phyloP scores from a whole-genome alignment of 2,888 invertebrate species.

The Cynaeus angustus region DNA sequence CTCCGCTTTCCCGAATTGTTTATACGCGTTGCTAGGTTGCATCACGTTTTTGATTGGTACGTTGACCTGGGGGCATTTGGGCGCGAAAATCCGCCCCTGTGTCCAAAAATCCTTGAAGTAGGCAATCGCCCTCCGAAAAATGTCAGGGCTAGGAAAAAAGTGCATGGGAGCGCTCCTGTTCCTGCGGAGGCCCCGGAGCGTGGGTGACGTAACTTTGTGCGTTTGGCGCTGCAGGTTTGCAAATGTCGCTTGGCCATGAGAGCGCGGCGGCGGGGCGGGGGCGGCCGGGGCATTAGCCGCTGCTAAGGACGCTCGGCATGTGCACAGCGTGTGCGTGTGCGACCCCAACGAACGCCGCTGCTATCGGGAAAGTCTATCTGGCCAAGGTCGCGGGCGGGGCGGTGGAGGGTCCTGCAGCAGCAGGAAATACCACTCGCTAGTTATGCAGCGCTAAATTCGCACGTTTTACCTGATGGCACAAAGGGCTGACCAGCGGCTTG shows the following conservation, averaged over 20 bases:
- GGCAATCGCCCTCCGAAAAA: conserved; percentile 40
- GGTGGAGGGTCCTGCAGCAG: conserved; percentile 28
- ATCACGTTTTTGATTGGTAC: conserved; percentile 29
- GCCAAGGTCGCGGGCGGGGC: conserved; percentile 52
- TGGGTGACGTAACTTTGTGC: conserved; percentile 42
- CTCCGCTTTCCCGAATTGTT: conserved; percentile 16
- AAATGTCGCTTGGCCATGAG: conserved; percentile 44
- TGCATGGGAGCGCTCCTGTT: conserved; percentile 40
- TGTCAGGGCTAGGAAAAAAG: conserved; percentile 47
- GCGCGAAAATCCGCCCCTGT: conserved; percentile 21
- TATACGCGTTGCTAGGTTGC: conserved; percentile 22
- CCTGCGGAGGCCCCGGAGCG: conserved; percentile 33
- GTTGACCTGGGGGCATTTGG: conserved; percentile 18
- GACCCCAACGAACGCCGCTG: conserved; percentile 48
- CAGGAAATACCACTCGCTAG: conserved; percentile 37
- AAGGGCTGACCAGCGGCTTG: conserved; percentile 5
- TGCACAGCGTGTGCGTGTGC: conserved; percentile 73
- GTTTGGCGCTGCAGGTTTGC: conserved; percentile 49
- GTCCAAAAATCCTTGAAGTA: conserved; percentile 42
- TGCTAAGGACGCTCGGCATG: conserved; percentile 74
- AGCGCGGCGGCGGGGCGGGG: conserved; percentile 65
- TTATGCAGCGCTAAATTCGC: conserved; percentile 15
- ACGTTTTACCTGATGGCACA: neutral
- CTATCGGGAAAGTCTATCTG: conserved; percentile 51
- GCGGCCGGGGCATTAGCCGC: conserved; percentile 78